A percentile compares a stretch with the other conserved stretches of the same genome.
phyloP scores from a whole-genome alignment of 2,888 invertebrate genomes.

The Eristalis pertinax region DNA sequence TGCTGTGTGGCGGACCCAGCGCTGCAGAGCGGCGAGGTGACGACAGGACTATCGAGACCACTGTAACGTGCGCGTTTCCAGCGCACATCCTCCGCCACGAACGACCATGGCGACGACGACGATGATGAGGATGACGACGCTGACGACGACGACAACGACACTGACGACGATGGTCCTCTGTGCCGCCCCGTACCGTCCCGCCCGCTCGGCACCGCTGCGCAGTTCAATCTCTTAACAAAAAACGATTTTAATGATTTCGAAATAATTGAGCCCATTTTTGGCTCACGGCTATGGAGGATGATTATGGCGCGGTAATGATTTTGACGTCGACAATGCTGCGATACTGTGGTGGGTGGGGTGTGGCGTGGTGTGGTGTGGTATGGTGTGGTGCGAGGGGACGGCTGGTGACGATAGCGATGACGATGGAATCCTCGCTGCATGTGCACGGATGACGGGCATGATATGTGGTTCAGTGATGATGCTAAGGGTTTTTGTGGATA shows the following conservation, averaged over 20 bases:
- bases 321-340: constrained; percentile 65
- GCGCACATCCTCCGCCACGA: background rate
- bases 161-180: background rate
- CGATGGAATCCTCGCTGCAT: constrained; percentile 41
- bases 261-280: constrained; percentile 76
- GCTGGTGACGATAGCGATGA: background rate
- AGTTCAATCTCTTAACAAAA: constrained; percentile 60
- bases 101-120: background rate
- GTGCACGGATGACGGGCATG: constrained; percentile 44
- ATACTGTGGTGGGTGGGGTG: background rate
- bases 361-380: background rate
- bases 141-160: background rate
- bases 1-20: background rate
- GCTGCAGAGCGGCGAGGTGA: background rate
- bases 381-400: too few species aligned
- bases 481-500: constrained; percentile 68
- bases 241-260: constrained; percentile 75
- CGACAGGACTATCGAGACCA: background rate
- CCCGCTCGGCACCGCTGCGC: background rate
- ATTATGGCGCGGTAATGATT: constrained; percentile 72
- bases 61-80: background rate
- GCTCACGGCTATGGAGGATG: constrained; percentile 72
- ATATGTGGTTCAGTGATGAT: constrained; percentile 70
- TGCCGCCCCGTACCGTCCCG: background rate
- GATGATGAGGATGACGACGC: constrained; percentile 38